phyloP scores from a whole-genome alignment of 2,113 vertebrate genomes.

The Junco hyemalis region DNA sequence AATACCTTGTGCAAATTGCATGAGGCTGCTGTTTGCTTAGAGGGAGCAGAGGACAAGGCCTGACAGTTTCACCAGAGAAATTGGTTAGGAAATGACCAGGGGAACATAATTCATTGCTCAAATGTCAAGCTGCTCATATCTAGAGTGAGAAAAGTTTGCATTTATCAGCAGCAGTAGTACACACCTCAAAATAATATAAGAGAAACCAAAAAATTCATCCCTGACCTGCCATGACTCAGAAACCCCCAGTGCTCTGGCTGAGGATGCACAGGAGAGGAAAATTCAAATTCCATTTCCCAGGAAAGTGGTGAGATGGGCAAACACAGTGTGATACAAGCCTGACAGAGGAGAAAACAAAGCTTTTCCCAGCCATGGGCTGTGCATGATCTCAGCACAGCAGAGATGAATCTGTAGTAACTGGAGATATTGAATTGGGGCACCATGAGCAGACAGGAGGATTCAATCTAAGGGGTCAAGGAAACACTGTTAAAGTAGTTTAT shows the following conservation, averaged over 20 bases:
- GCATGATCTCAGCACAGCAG: not conserved
- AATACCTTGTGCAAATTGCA: conserved; percentile 21
- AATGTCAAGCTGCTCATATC: not conserved
- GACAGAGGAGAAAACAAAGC: not conserved
- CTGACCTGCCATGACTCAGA: not conserved
- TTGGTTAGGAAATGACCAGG: not conserved
- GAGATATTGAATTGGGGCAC: not conserved
- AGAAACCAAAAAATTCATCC: not conserved
- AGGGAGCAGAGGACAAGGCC: not conserved
- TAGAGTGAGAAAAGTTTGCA: not conserved
- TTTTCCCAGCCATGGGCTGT: not conserved
- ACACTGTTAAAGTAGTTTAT: not conserved
- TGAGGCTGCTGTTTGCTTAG: not conserved
- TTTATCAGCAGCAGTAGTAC: not conserved
- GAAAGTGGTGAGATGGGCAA: not conserved
- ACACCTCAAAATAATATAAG: not conserved
- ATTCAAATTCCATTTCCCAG: not conserved
- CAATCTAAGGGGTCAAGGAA: not conserved
- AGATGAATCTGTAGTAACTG: not conserved
- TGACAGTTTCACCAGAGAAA: conserved; percentile 24
- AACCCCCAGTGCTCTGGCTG: not conserved
- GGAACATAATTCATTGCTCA: not conserved
- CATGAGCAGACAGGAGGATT: not conserved
- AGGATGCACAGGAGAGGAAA: not conserved
- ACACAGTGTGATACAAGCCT: not conserved